These are phyloP conservation scores for Clarias batrachus DNA, from an alignment of 2,113 vertebrate species.

Conservation along the genomic window DNA sequence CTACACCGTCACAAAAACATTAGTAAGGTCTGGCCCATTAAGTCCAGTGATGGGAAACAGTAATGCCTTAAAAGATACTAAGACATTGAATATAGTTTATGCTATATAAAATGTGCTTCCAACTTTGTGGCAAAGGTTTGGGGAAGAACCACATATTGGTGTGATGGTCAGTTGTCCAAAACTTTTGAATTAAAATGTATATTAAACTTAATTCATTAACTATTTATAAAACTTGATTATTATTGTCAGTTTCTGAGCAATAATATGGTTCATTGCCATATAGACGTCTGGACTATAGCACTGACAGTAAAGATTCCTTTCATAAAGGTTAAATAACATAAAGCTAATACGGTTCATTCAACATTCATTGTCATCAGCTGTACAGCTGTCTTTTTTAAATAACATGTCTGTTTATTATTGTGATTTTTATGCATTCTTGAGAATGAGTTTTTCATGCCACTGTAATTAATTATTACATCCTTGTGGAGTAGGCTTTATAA, in stretches of 20 bases:
- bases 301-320: background rate
- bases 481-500: background rate
- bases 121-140: background rate
- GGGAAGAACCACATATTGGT: too few species aligned
- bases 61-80: background rate
- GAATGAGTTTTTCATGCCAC: background rate
- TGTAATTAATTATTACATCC: background rate
- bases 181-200: background rate
- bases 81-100: background rate
- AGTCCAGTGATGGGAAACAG: background rate
- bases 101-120: background rate
- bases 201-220: background rate
- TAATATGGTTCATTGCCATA: background rate
- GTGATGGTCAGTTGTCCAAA: background rate
- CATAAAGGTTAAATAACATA: background rate
- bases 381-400: background rate
- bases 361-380: background rate
- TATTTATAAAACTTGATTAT: background rate
- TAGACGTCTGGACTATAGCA: background rate
- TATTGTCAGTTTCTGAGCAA: background rate
- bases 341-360: background rate
- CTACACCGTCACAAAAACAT: background rate
- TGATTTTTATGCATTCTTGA: background rate
- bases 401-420: background rate
- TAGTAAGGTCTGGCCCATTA: background rate